Conservation (phyloP, 2,888 invertebrate genomes). For the Crepidodera aurea region DNA sequence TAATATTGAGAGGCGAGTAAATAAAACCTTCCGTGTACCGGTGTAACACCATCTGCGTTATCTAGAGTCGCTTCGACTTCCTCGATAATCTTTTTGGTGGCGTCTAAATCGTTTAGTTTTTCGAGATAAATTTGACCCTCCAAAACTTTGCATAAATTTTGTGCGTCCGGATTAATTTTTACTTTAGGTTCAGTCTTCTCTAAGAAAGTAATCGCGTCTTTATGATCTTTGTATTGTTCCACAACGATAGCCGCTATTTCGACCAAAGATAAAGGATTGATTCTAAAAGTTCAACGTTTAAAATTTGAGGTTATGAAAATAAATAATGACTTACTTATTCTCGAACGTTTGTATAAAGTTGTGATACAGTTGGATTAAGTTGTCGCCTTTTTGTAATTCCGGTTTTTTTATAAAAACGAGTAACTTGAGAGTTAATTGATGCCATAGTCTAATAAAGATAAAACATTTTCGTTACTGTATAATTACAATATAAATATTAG, state of each 20-base stretch:
- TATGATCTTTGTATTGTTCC: slow-evolving; percentile 80
- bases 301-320: slow-evolving; percentile 46
- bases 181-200: slow-evolving; percentile 90
- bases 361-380: slow-evolving; percentile 84
- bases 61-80: slow-evolving; percentile 86
- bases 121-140: slow-evolving; percentile 83
- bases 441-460: slow-evolving; percentile 82
- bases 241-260: slow-evolving; percentile 84
- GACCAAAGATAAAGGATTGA: slow-evolving; percentile 90
- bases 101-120: slow-evolving; percentile 78
- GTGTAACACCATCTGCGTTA: slow-evolving; percentile 89
- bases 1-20: slow-evolving; percentile 92
- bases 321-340: slow-evolving; percentile 79
- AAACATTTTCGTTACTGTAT: not conserved
- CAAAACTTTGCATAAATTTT: slow-evolving; percentile 86
- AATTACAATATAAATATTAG: not conserved
- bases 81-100: slow-evolving; percentile 86
- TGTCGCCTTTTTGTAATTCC: slow-evolving; percentile 77
- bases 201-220: slow-evolving; percentile 86
- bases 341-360: slow-evolving; percentile 94
- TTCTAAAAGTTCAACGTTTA: slow-evolving; percentile 67
- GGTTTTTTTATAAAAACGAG: slow-evolving; percentile 82
- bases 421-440: slow-evolving; percentile 90
- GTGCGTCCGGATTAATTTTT: slow-evolving; percentile 84
- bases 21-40: slow-evolving; percentile 94